A percentile compares a stretch with the other conserved stretches of the same genome.
Conservation (phyloP, 1,140 invertebrate species). For the Solenopsis fugax region DNA sequence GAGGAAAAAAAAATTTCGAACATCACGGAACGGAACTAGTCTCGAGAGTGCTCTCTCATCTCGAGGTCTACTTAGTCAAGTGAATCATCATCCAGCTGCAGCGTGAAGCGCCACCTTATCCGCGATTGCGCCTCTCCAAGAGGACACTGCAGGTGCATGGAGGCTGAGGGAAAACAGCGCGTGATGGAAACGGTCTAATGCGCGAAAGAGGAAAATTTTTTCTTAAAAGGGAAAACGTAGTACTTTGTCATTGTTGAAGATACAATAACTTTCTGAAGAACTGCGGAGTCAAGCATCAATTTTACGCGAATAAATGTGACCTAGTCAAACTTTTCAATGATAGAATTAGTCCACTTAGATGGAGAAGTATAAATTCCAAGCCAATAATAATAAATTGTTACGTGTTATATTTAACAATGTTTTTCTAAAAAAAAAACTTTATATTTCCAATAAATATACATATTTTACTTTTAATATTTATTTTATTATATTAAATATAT, state of each 20-base stretch:
- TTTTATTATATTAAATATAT: conserved; percentile 13
- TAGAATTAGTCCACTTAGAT: not conserved
- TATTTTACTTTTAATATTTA: no score
- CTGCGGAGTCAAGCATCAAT: not conserved
- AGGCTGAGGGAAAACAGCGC: conserved; percentile 70
- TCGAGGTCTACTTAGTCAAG: conserved; percentile 23
- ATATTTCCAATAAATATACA: not conserved
- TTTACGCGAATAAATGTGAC: conserved; percentile 10
- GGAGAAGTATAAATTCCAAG: not conserved
- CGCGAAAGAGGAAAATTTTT: conserved; percentile 26
- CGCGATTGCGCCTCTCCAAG: conserved; percentile 79
- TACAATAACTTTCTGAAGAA: conserved; percentile 15
- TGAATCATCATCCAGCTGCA: conserved; percentile 72
- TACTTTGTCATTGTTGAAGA: conserved; percentile 1
- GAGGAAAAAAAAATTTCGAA: conserved; percentile 11
- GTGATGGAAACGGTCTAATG: conserved; percentile 74
- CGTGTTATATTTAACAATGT: not conserved
- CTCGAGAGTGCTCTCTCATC: not conserved
- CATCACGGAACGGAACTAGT: conserved; percentile 17
- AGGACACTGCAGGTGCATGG: conserved; percentile 75
- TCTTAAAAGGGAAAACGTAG: not conserved
- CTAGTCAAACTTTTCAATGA: conserved; percentile 5
- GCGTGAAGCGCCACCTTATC: conserved; percentile 80
- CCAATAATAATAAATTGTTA: not conserved
- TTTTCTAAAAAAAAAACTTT: not conserved